Conservation (phyloP, 1,140 invertebrate genomes). For the Drosophila orosa region DNA sequence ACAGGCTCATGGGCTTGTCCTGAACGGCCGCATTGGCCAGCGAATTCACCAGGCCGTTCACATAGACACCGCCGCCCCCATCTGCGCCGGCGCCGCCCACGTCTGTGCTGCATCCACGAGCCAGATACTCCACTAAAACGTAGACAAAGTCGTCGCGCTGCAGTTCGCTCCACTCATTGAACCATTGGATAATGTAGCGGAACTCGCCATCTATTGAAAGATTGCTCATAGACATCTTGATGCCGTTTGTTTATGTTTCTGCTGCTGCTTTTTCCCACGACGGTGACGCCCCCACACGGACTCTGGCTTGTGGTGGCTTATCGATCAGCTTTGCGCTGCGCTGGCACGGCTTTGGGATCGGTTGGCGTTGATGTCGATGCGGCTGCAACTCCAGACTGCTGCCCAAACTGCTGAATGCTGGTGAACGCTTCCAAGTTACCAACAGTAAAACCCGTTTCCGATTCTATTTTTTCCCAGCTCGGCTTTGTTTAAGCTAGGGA, state of each 20-base stretch:
- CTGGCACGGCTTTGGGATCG: slow-evolving; percentile 10
- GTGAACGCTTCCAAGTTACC: slow-evolving; percentile 56
- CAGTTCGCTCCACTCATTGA: slow-evolving; percentile 94
- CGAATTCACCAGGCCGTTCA: slow-evolving; percentile 90
- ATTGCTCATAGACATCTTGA: slow-evolving; percentile 77
- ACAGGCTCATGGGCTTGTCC: slow-evolving; percentile 92
- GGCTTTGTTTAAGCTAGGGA: slow-evolving; percentile 43
- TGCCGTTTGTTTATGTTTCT: slow-evolving; percentile 33
- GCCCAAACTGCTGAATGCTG: slow-evolving; percentile 17
- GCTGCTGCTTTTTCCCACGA: slow-evolving; percentile 38
- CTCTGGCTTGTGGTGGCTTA: slow-evolving; percentile 13
- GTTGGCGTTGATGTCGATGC: slow-evolving; percentile 29
- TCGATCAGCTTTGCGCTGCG: slow-evolving; percentile 13
- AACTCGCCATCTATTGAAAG: slow-evolving; percentile 88
- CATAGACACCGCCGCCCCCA: slow-evolving; percentile 84
- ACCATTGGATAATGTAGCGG: slow-evolving; percentile 93
- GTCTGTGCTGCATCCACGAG: slow-evolving; percentile 84
- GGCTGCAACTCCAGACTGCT: slow-evolving; percentile 35
- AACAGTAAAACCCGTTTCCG: slow-evolving; percentile 60
- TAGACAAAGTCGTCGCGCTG: slow-evolving; percentile 93
- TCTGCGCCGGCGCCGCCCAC: slow-evolving; percentile 21
- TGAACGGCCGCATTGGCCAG: slow-evolving; percentile 88
- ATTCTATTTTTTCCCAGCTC: slow-evolving; percentile 59
- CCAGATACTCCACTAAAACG: slow-evolving; percentile 89
- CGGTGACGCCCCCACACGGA: slow-evolving; percentile 29